Percentiles rank a stretch among this genome's conserved stretches.
These are phyloP conservation scores for Xylophagus ater DNA, from an alignment of 2,888 invertebrate species.

Conservation along the genomic window DNA sequence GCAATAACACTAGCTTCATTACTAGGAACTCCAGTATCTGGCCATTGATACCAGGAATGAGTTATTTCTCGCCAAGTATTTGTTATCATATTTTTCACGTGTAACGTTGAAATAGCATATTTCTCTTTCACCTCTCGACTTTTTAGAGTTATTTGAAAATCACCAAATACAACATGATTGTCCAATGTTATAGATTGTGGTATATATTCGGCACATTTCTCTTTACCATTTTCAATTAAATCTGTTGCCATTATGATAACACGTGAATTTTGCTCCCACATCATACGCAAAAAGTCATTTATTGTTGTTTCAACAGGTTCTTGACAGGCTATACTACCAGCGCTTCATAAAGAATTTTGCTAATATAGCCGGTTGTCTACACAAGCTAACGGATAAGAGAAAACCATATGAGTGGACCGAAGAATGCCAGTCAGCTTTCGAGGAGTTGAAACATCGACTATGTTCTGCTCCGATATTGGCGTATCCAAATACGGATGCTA, in stretches of 20 bases:
- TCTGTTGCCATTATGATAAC: constrained; percentile 85
- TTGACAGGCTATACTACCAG: constrained; percentile 85
- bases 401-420: no score
- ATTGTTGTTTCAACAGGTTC: constrained; percentile 78
- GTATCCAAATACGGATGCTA: no score
- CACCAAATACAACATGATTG: constrained; percentile 75
- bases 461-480: no score
- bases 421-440: no score
- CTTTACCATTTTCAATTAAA: constrained; percentile 78
- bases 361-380: no score
- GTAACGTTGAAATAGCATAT: constrained; percentile 76
- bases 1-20: constrained; percentile 77
- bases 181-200: constrained; percentile 88
- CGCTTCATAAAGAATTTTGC: no score
- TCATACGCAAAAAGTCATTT: constrained; percentile 89
- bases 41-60: constrained; percentile 94
- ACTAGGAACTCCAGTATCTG: constrained; percentile 67
- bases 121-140: constrained; percentile 83
- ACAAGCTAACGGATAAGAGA: no score
- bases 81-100: constrained; percentile 69
- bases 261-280: constrained; percentile 87
- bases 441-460: no score
- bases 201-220: constrained; percentile 82
- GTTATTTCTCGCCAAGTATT: constrained; percentile 79
- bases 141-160: constrained; percentile 77